Conservation (phyloP, 35 echinoderm and acorn worm genomes). For the Ophioderma brevispina region DNA sequence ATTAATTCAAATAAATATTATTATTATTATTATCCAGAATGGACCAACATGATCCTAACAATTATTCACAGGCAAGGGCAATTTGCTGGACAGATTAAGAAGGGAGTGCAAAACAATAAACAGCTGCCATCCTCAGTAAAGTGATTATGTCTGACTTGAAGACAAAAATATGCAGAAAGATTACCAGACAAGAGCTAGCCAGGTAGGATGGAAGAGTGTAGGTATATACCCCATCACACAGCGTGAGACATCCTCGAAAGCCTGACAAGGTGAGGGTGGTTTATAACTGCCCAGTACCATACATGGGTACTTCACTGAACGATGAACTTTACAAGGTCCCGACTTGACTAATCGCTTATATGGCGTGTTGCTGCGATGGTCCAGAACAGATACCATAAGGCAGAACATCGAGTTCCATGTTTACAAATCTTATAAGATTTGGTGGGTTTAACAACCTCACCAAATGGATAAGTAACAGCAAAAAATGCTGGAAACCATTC, state of each 20-base stretch:
- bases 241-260: constrained; percentile 53
- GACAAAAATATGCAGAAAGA: background rate
- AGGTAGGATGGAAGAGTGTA: background rate
- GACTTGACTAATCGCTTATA: constrained; percentile 54
- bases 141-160: too few relatives aligned
- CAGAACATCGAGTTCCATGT: constrained; percentile 36
- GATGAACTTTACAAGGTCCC: constrained; percentile 41
- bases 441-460: constrained; percentile 49
- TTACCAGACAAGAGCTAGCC: background rate
- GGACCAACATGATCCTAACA: too few relatives aligned
- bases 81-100: too few relatives aligned
- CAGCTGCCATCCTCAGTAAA: background rate
- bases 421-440: constrained; percentile 7
- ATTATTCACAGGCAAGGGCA: too few relatives aligned
- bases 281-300: constrained; percentile 41
- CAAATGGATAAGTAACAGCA: constrained; percentile 61
- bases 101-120: background rate
- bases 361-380: constrained; percentile 22
- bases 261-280: constrained; percentile 15
- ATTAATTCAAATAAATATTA: too few relatives aligned
- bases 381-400: constrained; percentile 22
- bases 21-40: too few relatives aligned
- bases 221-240: constrained; percentile 79
- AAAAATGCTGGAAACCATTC: constrained; percentile 41
- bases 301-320: constrained; percentile 43